These are phyloP conservation scores for Micromesistius poutassou DNA, from an alignment of 2,797 vertebrate species.

Conservation along the genomic window DNA sequence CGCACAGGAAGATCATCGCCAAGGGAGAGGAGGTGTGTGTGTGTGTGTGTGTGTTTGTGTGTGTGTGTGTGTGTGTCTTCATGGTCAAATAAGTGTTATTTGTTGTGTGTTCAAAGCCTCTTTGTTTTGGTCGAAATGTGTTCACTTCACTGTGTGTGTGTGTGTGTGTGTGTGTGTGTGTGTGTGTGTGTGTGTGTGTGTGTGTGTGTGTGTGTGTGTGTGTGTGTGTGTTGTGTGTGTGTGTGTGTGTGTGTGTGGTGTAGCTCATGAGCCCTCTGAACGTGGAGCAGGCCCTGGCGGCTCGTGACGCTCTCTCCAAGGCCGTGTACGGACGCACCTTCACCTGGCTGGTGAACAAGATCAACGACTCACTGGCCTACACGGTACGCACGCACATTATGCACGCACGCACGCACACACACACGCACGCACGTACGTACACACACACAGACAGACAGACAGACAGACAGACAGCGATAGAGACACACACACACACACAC, in stretches of 20 bases:
- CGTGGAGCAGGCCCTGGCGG: conserved; percentile 91
- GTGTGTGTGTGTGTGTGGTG: conserved; percentile 13
- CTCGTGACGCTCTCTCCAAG: conserved; percentile 90
- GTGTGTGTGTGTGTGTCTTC: conserved; percentile 34
- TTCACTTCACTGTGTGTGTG: conserved; percentile 23
- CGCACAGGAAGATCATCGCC: conserved; percentile 95
- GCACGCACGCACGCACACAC: conserved; percentile 10
- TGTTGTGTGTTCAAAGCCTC: background rate
- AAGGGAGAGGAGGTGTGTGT: conserved; percentile 91
- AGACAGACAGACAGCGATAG: too few species aligned
- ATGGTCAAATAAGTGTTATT: too few species aligned
- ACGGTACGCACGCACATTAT: conserved; percentile 73
- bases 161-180: conserved; percentile 22
- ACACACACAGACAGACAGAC: conserved; percentile 28
- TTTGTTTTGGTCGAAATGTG: too few species aligned
- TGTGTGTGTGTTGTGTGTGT: conserved; percentile 24
- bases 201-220: conserved; percentile 24
- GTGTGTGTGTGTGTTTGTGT: conserved; percentile 12
- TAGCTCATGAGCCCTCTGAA: conserved; percentile 94
- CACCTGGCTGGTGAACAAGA: conserved; percentile 95
- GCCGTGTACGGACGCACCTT: conserved; percentile 95
- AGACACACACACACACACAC: conserved; percentile 11
- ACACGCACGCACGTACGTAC: background rate
- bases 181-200: conserved; percentile 24
- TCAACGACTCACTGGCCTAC: conserved; percentile 88